Evolutionary conservation across 2,797 vertebrate species (phyloP), one percentile per base, ranked within the genome.

Genomic region (Falco cherrug): DNA sequence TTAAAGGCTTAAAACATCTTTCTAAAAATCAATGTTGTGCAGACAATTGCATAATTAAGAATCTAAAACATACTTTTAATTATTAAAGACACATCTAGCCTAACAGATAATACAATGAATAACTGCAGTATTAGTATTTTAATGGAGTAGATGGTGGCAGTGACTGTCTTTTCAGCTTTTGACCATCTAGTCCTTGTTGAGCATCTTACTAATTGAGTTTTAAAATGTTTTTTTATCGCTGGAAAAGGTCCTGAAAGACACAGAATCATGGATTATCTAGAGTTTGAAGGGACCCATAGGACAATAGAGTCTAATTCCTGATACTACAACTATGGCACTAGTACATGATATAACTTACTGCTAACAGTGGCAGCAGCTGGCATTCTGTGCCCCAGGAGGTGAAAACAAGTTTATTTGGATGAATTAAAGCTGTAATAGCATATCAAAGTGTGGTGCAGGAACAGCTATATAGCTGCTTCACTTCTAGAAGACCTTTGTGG

Each of bases 251-350:
- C 61, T 59, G 47, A 43, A n/a, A 67, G 13, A 35, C 11, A 33
- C 6, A 19, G 18, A 83, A 29, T 35, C 15, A 20, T 29, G 33
- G 39, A 53, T 6, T 68, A 21, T 31, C 19, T 41, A 0, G 1
- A n/a, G 13, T 7, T 51, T 61, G 24, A 75, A 82, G n/a, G n/a
- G n/a, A 48, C 4, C 9, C 5, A 7, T 45, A 24, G 28, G 65
- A 37, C 60, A 22, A 13, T 10, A 1, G 5, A 1, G 6, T 56
- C 43, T 45, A 68, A 0, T 19, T 80, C 28, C 26, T 4, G 16
- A 22, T 33, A 25, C 33, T 41, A 6, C 51, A 77, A 0, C 51
- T 56, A 0, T 50, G 39, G n/a, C 63, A n/a, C 15, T 60, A 39
- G 28, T 33, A 9, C 2, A 2, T 45, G 1, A 51, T 81, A 26